These are phyloP conservation scores for Melanophora roralis DNA, from an alignment of 2,888 invertebrate genomes.

Conservation along the genomic window DNA sequence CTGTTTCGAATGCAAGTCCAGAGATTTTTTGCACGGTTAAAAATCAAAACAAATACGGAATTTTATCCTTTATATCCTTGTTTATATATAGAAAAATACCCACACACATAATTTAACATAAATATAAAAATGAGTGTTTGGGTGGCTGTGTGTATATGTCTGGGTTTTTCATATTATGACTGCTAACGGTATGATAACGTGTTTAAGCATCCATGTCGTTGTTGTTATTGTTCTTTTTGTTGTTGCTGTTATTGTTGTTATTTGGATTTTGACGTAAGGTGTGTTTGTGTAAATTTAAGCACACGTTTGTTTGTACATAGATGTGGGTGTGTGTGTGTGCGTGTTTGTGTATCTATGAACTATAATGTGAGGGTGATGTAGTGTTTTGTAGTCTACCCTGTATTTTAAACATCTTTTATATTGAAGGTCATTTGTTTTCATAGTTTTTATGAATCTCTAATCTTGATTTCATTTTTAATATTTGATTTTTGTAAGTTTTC, in stretches of 20 bases:
- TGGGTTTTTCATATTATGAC: slow-evolving; percentile 35
- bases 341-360: background rate
- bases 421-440: slow-evolving; percentile 51
- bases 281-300: background rate
- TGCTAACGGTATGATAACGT: slow-evolving; percentile 41
- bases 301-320: background rate
- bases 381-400: slow-evolving; percentile 12
- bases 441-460: slow-evolving; percentile 35
- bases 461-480: slow-evolving; percentile 36
- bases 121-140: background rate
- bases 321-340: background rate
- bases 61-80: slow-evolving; percentile 36
- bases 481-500: slow-evolving; percentile 43
- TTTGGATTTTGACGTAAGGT: slow-evolving; percentile 29
- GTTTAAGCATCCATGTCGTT: slow-evolving; percentile 8
- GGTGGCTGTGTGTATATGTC: background rate
- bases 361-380: background rate
- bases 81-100: background rate
- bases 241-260: background rate
- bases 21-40: slow-evolving; percentile 13
- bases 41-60: slow-evolving; percentile 59
- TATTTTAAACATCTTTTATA: slow-evolving; percentile 28
- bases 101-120: background rate
- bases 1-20: slow-evolving; percentile 53
- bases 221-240: too few relatives aligned